Base-by-base conservation (phyloP, 2,797 vertebrate species). In the Agapornis canus region DNA sequence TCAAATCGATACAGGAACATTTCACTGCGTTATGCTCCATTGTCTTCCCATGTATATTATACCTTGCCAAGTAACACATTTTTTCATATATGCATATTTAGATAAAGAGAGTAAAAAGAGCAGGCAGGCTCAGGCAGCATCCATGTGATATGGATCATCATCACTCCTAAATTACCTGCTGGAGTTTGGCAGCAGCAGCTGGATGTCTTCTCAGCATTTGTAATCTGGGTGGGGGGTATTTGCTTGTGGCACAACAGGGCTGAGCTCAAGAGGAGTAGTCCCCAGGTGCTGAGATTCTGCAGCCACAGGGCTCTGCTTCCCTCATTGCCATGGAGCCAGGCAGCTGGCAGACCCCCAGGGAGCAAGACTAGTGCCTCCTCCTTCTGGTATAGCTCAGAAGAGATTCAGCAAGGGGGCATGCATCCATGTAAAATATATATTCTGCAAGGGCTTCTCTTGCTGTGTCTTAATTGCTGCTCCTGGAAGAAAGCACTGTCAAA, bases 1-100 rank as follows among this genome's bases (percentile, higher is more conserved):
- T 87, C 82, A 91, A 84, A 92, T 95, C 82, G 35, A 77, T 61
- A 47, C 18, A 29, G 83, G 83, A 86, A 57, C 94, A 52, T 22
- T 21, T 69, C 63, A 79, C 69, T 87, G 70, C 71, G 61, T 87
- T 48, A n/a, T 63, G 72, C 82, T 83, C 85, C 64, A 16, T 29
- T 39, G 54, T 91, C 76, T 91, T 79, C 78, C 82, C 16, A 3
- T 25, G 64, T 60, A 60, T 54, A 39, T 59, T 81, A 47, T 20
- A 73, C 71, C 65, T 71, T 25, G 40, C 48, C 37, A n/a, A 32
- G 37, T 49, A 93, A 89, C 32, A 68, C 40, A 21, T 76, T 57
- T 83, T 90, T 89, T 73, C 65, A 57, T 35, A 57, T 57, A 35
- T 57, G 32, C 15, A 35, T 23, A 57, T 57, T 35, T 57, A 57